phyloP scores from a whole-genome alignment of 2,797 vertebrate genomes.

The Pterois miles region DNA sequence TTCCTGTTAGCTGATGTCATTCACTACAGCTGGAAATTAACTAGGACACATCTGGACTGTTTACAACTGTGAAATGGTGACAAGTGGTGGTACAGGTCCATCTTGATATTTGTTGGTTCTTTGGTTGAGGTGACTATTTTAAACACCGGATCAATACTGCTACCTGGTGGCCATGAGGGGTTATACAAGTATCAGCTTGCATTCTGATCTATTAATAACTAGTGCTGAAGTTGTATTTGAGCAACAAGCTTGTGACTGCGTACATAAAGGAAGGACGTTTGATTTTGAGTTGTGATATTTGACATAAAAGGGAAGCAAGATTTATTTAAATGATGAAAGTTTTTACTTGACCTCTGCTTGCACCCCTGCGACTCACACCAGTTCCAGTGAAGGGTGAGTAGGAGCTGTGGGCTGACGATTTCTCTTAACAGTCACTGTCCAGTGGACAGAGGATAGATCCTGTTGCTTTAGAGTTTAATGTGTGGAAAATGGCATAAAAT shows the following conservation, averaged over 20 bases:
- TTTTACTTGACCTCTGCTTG: conserved; percentile 19
- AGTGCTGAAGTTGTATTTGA: conserved; percentile 44
- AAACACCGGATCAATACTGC: conserved; percentile 13
- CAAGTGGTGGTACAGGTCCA: background rate
- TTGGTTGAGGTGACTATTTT: background rate
- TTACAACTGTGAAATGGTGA: background rate
- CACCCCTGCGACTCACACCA: background rate
- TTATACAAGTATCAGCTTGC: conserved; percentile 69
- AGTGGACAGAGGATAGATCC: background rate
- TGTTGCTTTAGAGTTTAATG: background rate
- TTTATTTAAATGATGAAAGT: background rate
- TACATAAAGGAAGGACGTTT: conserved; percentile 29
- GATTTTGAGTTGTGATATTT: background rate
- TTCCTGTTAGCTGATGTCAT: background rate
- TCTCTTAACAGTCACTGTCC: background rate
- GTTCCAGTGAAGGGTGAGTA: conserved; percentile 60
- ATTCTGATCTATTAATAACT: conserved; percentile 81
- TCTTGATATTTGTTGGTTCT: conserved; percentile 17
- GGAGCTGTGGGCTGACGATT: conserved; percentile 7
- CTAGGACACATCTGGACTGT: background rate
- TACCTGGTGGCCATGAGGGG: conserved; percentile 39
- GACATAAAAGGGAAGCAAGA: background rate
- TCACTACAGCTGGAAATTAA: background rate
- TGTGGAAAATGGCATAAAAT: background rate
- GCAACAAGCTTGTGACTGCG: conserved; percentile 67